phyloP scores from a whole-genome alignment of 2,888 invertebrate species.

The Phaedon cochleariae region DNA sequence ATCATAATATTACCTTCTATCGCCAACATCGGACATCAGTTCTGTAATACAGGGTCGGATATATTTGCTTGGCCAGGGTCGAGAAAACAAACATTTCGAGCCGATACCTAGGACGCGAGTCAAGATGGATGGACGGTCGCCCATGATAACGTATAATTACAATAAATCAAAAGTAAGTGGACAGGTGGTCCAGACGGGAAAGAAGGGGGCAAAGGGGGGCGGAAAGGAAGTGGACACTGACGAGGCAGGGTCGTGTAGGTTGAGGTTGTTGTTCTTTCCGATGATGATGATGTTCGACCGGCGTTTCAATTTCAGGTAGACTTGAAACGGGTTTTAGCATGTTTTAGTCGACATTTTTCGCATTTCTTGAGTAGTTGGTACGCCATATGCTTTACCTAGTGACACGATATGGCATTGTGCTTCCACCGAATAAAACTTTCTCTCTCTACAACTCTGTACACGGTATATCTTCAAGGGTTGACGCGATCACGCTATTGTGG shows the following conservation, averaged over 20 bases:
- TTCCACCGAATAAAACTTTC: too few species aligned
- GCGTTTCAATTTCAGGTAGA: slow-evolving; percentile 7
- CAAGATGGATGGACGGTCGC: slow-evolving; percentile 49
- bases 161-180: slow-evolving; percentile 51
- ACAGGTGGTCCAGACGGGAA: slow-evolving; percentile 46
- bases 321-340: background rate
- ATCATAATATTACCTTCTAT: too few species aligned
- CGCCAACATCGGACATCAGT: too few species aligned
- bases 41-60: too few species aligned
- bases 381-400: too few species aligned
- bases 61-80: too few species aligned
- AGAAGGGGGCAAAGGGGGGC: slow-evolving; percentile 34
- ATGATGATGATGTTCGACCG: slow-evolving; percentile 5
- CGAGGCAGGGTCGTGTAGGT: slow-evolving; percentile 26
- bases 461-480: too few species aligned
- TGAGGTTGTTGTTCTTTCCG: slow-evolving; percentile 25
- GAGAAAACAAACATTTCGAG: too few species aligned
- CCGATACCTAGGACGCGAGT: slow-evolving; percentile 23
- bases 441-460: too few species aligned
- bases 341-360: background rate
- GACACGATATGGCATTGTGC: too few species aligned
- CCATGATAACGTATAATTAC: slow-evolving; percentile 51
- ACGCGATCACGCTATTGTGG: too few species aligned
- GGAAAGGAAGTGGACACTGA: slow-evolving; percentile 35
- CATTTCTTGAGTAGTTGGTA: background rate